Base-by-base conservation (phyloP, 1,140 invertebrate genomes). In the Drosophila seguyi region DNA sequence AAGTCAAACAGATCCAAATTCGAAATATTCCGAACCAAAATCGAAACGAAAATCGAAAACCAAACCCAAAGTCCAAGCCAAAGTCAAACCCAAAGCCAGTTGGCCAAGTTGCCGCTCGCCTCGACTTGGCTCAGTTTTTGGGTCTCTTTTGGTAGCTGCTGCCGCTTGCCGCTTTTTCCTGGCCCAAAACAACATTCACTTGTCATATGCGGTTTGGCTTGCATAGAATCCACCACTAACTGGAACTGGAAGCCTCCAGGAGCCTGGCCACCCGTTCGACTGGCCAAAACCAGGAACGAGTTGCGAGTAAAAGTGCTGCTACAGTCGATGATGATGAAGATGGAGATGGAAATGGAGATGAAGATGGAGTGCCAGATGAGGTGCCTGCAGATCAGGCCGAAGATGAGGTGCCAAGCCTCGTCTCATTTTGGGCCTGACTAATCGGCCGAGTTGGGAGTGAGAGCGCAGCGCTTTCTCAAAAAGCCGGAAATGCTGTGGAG, bases 151-250 rank as follows among this genome's bases (percentile, higher is more conserved):
- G 45, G 34, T 34, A 42, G 47, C 27, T 14, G 52, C 48, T 18
- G 45, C 14, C n/a, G 25, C 25, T 18, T 27, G 38, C 55, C 61
- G 58, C 80, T 68, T 82, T 52, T 82, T 83, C 68, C 76, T 80
- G 77, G 63, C 72, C 71, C 63, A 55, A 87, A 88, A 90, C 84
- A 88, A 88, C 84, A 88, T 88, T 88, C 84, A 88, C 84, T 88
- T 90, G 81, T 80, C 85, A 78, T 85, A 81, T 76, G 81, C 63
- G 63, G 76, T 68, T 77, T 53, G 67, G 82, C 74, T 78, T 60
- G 80, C 87, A 77, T 88, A 88, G 84, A 88, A 88, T 84, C 59
- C 66, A 36, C 27, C 38, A 45, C 29, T 4, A 25, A 4, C 59
- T 59, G 42, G 42, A 11, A 3, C 41, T 2, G 18, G 69, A 0